phyloP scores from a whole-genome alignment of 1,140 invertebrate genomes.

The Cyclargus thomasi region DNA sequence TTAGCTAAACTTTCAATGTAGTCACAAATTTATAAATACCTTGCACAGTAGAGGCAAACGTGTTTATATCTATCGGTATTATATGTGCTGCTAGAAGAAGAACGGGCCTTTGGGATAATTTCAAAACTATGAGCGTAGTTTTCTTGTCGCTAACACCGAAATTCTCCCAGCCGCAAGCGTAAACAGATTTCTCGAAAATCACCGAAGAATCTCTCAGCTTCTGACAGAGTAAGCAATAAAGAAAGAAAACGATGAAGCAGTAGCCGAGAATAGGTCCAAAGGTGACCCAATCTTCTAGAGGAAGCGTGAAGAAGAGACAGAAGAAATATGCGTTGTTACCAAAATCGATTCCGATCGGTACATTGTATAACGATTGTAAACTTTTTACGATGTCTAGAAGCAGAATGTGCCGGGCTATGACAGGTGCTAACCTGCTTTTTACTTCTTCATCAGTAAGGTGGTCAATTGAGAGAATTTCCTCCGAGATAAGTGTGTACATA shows the following conservation, averaged over 20 bases:
- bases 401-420: conserved; percentile 42
- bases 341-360: conserved; percentile 56
- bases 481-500: conserved; percentile 47
- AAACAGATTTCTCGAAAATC: conserved; percentile 47
- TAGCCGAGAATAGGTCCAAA: conserved; percentile 49
- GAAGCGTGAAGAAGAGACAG: conserved; percentile 50
- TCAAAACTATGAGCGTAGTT: conserved; percentile 43
- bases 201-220: conserved; percentile 51
- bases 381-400: conserved; percentile 37
- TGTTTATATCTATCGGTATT: conserved; percentile 57
- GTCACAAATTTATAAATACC: conserved; percentile 58
- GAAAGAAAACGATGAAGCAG: conserved; percentile 53
- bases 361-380: conserved; percentile 49
- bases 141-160: conserved; percentile 48
- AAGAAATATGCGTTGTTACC: conserved; percentile 51
- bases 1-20: conserved; percentile 49
- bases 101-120: conserved; percentile 50
- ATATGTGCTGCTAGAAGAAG: conserved; percentile 54
- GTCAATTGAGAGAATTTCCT: conserved; percentile 42
- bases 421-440: conserved; percentile 30
- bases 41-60: conserved; percentile 53
- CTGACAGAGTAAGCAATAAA: conserved; percentile 60
- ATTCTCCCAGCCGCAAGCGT: conserved; percentile 62
- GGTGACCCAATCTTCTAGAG: conserved; percentile 45
- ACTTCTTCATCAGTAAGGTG: conserved; percentile 30